Base-by-base conservation (phyloP, 2,797 vertebrate genomes). In the Amphiprion clarkii region DNA sequence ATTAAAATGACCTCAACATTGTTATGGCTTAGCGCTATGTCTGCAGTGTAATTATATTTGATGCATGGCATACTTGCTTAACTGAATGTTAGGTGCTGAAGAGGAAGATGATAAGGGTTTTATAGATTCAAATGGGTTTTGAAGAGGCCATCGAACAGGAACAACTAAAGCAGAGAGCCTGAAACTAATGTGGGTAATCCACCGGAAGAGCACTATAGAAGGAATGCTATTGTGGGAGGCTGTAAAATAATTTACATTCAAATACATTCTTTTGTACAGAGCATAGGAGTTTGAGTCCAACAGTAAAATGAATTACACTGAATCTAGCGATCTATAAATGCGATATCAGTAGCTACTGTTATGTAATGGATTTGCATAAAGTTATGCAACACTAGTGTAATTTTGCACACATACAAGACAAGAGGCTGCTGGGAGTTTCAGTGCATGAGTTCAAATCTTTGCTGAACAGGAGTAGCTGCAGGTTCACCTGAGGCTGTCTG, bases 171-270 rank as follows among this genome's bases (percentile, higher is more conserved):
- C 70, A 71, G 71, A 87, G 74, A 75, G 87, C 62, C 84, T 88
- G 78, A 82, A 77, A 89, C 85, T 88, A 89, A 92, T 90, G 81
- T 44, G 84, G 79, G 71, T 89, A 94, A 94, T 90, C 74, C 66
- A 81, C 70, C 53, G 55, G 83, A 94, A 89, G 84, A 82, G 21
- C 54, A 85, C 69, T 81, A 59, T 76, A 56, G 74, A 81, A 81
- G 65, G 73, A 87, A 82, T 83, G 78, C 59, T 68, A 82, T 60
- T 90, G 84, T 81, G 39, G 66, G 48, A 74, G 71, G 84, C 81
- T 69, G 65, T 89, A 90, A 92, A 92, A 90, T 80, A 3, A 87
- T 90, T 89, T 87, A 75, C 79, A 79, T 68, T 86, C 72, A 87
- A 89, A 89, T 76, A 55, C 79, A 89, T 59, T 83, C 64, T 78